Percentiles rank a stretch among this genome's conserved stretches.
Conservation (phyloP, 2,797 vertebrate species). For the Catamblyrhynchus diadema region DNA sequence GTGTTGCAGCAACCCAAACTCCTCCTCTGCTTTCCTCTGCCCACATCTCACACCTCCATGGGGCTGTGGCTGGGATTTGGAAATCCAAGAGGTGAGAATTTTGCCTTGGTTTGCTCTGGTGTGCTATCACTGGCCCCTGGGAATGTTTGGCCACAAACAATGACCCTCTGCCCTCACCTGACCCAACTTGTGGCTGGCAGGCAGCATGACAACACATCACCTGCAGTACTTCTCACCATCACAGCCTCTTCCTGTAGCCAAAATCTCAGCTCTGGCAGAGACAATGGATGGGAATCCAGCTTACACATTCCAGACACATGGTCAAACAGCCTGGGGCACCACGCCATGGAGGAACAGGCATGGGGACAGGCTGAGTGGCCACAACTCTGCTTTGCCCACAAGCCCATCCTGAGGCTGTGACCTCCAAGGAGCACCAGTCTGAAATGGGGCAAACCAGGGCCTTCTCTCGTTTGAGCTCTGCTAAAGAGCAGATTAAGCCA, state of each 20-base stretch:
- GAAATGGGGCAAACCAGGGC: background rate
- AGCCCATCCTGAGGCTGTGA: fast-evolving
- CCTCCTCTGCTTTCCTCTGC: background rate
- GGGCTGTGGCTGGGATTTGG: background rate
- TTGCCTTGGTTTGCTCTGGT: background rate
- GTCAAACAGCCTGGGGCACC: background rate
- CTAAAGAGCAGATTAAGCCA: background rate
- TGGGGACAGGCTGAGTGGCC: fast-evolving
- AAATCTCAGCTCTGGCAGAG: background rate
- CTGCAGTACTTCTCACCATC: background rate
- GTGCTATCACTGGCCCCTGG: background rate
- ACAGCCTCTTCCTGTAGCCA: background rate
- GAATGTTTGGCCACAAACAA: background rate
- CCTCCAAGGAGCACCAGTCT: background rate
- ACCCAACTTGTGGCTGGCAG: fast-evolving
- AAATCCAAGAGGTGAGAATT: background rate
- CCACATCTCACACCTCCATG: background rate
- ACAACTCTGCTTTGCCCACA: background rate
- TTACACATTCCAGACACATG: fast-evolving
- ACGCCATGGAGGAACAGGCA: fast-evolving
- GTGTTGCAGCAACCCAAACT: background rate
- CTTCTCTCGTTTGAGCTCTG: background rate
- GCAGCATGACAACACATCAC: fast-evolving
- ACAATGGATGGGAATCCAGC: background rate
- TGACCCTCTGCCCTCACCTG: background rate